phyloP scores from a whole-genome alignment of 1,140 invertebrate species.

The Kradibia gibbosae region DNA sequence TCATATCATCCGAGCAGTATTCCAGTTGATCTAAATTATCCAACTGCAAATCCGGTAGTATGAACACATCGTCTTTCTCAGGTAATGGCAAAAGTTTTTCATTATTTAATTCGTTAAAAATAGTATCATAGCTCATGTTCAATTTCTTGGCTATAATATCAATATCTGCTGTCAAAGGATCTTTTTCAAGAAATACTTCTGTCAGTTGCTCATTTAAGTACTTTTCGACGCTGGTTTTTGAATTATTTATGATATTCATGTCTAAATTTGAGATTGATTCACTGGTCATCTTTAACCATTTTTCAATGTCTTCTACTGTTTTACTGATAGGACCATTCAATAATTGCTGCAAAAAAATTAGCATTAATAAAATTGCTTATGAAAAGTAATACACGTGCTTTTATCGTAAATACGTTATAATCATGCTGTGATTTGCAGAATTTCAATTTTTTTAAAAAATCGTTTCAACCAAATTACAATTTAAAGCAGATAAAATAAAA shows the following conservation, averaged over 20 bases:
- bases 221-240: slow-evolving; percentile 53
- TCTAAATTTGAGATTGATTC: slow-evolving; percentile 62
- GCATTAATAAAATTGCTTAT: slow-evolving; percentile 2
- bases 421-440: too few species aligned
- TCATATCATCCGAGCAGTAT: slow-evolving; percentile 63
- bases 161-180: slow-evolving; percentile 59
- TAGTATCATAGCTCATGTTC: slow-evolving; percentile 62
- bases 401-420: too few species aligned
- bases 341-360: slow-evolving; percentile 25
- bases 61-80: slow-evolving; percentile 64
- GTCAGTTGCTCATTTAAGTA: slow-evolving; percentile 59
- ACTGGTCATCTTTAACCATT: slow-evolving; percentile 64
- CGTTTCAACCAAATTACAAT: too few species aligned
- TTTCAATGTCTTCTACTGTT: slow-evolving; percentile 63
- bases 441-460: too few species aligned
- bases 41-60: slow-evolving; percentile 65
- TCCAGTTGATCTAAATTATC: slow-evolving; percentile 65
- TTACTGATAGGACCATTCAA: slow-evolving; percentile 36
- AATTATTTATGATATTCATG: slow-evolving; percentile 57
- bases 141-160: slow-evolving; percentile 62
- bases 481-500: too few species aligned
- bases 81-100: slow-evolving; percentile 62
- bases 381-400: slow-evolving; percentile 15
- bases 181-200: slow-evolving; percentile 58
- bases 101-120: slow-evolving; percentile 62